Base-by-base conservation (phyloP, 2,113 vertebrate species). In the Mirounga angustirostris region DNA sequence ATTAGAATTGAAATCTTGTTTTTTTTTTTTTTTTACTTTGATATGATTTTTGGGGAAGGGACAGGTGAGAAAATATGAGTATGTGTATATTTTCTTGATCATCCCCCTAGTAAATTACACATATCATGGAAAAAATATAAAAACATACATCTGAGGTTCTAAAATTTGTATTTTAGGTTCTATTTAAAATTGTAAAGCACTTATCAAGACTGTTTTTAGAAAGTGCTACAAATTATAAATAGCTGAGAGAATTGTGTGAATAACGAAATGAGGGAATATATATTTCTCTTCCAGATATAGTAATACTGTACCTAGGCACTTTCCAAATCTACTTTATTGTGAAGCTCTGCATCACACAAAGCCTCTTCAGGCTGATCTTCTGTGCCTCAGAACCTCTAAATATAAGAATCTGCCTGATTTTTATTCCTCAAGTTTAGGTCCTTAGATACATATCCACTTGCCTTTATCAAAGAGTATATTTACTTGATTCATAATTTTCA, bases 401-500 rank as follows among this genome's bases (percentile, higher is more conserved):
- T 63, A 69, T 2, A 67, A 52, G 12, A 84, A 80, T 52, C 30
- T 40, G 8, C 26, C 52, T 59, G 15, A 58, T 46, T 96, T 94
- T 91, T 84, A 89, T 74, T 86, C 18, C 4, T 4, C 4, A 93
- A 16, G 0, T 11, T 58, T 28, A 85, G 22, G 15, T 36, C 4
- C 36, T 92, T 87, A 61, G 65, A 73, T 33, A 43, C 19, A 22
- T 54, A 74, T 21, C 21, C 8, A 76, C 8, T 85, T 96, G 33
- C 7, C 36, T 91, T 91, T 87, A 79, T 83, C 33, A 73, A 96
- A 79, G 19, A 86, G 10, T 63, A 14, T 63, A 6, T 79, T 97
- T 87, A 69, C 4, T 83, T 65, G 30, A 58, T 46, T 95, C 67
- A 63, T 90, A 89, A 79, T 73, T 97, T 97, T 96, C n/a, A 13